These are phyloP conservation scores for Tetranychus urticae DNA, from an alignment of 1,140 invertebrate species.

Conservation along the genomic window DNA sequence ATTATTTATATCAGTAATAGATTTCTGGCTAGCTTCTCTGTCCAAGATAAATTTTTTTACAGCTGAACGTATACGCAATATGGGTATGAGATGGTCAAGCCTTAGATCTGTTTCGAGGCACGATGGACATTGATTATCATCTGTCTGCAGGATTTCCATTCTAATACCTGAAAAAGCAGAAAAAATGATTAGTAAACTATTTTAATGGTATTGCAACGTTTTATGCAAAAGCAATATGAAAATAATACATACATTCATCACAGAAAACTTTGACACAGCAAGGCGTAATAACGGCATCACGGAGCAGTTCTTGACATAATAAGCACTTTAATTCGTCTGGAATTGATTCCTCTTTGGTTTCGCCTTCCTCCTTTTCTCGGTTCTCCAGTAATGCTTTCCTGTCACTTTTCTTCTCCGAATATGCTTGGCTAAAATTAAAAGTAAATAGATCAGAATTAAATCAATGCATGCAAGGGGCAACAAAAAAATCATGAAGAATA, in stretches of 20 bases:
- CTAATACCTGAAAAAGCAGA: slow-evolving; percentile 16
- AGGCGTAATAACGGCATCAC: slow-evolving; percentile 84
- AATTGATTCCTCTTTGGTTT: slow-evolving; percentile 37
- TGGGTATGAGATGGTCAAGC: slow-evolving; percentile 69
- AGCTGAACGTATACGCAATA: not conserved
- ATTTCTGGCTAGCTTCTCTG: too few species aligned
- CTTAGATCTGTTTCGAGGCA: slow-evolving; percentile 77
- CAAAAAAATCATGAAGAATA: too few species aligned
- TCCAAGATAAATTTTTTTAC: not conserved
- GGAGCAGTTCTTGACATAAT: slow-evolving; percentile 73
- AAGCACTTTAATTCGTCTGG: slow-evolving; percentile 73
- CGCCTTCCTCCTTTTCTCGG: slow-evolving; percentile 22
- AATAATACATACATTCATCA: slow-evolving; percentile 63
- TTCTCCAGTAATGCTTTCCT: slow-evolving; percentile 47
- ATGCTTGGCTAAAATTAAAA: slow-evolving; percentile 30
- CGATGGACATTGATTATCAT: slow-evolving; percentile 78
- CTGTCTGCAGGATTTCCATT: slow-evolving; percentile 60
- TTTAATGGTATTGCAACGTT: too few species aligned
- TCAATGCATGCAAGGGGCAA: too few species aligned
- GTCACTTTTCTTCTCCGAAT: slow-evolving; percentile 32
- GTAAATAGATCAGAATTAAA: too few species aligned
- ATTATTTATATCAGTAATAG: too few species aligned
- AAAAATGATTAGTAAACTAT: too few species aligned
- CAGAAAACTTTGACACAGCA: slow-evolving; percentile 95
- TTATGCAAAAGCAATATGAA: too few species aligned